Percentiles rank a stretch among this genome's conserved stretches.
These are phyloP conservation scores for Lepidotrigona ventralis DNA, from an alignment of 1,140 invertebrate species.

Conservation along the genomic window DNA sequence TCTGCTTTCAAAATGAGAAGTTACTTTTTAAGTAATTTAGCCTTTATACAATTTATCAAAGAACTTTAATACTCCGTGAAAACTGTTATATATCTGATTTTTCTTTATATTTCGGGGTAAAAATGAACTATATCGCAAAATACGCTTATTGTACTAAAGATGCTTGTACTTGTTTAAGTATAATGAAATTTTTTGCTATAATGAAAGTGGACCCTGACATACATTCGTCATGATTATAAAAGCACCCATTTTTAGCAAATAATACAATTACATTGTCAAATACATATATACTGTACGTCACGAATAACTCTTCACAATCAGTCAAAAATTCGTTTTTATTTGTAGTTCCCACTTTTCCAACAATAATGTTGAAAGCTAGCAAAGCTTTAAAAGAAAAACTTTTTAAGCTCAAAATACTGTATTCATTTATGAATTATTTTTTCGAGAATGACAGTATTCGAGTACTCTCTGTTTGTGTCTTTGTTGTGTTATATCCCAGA, in stretches of 20 bases:
- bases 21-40: conserved; percentile 33
- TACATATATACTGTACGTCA: conserved; percentile 50
- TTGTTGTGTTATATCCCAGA: conserved; percentile 49
- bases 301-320: conserved; percentile 54
- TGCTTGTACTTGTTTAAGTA: conserved; percentile 51
- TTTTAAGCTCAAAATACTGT: conserved; percentile 51
- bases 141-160: conserved; percentile 39
- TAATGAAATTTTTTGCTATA: conserved; percentile 42
- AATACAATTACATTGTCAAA: conserved; percentile 46
- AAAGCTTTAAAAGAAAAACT: conserved; percentile 52
- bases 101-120: not conserved
- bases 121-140: conserved; percentile 34
- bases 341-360: conserved; percentile 46
- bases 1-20: conserved; percentile 8
- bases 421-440: conserved; percentile 41
- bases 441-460: conserved; percentile 30
- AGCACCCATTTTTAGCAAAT: conserved; percentile 52
- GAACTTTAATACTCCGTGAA: conserved; percentile 3
- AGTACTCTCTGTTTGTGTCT: conserved; percentile 41
- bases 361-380: conserved; percentile 52
- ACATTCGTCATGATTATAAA: conserved; percentile 55
- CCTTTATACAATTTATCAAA: not conserved
- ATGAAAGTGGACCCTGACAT: conserved; percentile 59
- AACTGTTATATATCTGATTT: conserved; percentile 13
- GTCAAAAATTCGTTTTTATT: conserved; percentile 58